Base-by-base conservation (phyloP, 2,113 vertebrate species). In the Miniopterus natalensis region DNA sequence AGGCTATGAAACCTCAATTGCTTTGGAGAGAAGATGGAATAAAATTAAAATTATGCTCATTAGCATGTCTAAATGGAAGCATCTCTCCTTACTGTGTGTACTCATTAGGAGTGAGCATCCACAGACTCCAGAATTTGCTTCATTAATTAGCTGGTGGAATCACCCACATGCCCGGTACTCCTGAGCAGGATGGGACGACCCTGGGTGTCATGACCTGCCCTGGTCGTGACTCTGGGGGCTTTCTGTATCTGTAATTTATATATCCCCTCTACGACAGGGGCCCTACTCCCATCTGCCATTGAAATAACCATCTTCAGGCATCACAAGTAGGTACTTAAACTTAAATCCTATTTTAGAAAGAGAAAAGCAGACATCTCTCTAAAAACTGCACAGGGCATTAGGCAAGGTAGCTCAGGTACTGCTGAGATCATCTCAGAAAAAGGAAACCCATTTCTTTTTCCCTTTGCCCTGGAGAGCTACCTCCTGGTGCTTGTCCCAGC, bases 1-100 rank as follows among this genome's bases (percentile, higher is more conserved):
- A 97, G 89, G 89, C 96, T 97, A 94, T 97, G 94, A 97, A 97
- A 97, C 95, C 83, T 97, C 96, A 98, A 98, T 98, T 98, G 97
- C 97, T 98, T 98, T 97, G 97, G 97, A 98, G 68, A 97, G 86
- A 94, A 97, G 94, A 95, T 96, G 92, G 92, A 98, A 97, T 98
- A 98, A 98, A 98, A 98, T 98, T 98, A 98, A 97, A 98, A 97
- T 97, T 96, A 98, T 74, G 90, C 97, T 98, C 97, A 98, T 98
- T 98, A 98, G 97, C 98, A 98, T 95, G 94, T 98, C 96, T 98
- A 97, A 98, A 98, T 98, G 97, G 96, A 98, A 97, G 98, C 96
- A 94, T 96, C 97, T 96, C 97, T 93, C 98, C 63, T 98, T 97
- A 98, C 97, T 98, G 97, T 98, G 97, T 96, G 96, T 88, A 94